phyloP scores from a whole-genome alignment of 2,888 invertebrate species.

The Cheilosia vernalis region DNA sequence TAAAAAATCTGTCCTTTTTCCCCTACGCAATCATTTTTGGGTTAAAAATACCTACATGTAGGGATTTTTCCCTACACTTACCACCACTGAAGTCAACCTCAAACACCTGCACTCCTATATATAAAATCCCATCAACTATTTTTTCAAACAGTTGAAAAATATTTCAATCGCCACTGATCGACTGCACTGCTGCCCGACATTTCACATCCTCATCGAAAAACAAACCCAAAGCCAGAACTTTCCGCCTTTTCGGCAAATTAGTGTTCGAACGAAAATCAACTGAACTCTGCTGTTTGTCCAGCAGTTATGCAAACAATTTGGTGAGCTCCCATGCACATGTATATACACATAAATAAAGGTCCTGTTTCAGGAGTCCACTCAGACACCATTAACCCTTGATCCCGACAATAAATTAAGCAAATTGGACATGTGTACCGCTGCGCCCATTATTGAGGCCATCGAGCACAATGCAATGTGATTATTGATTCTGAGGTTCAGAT shows the following conservation, averaged over 20 bases:
- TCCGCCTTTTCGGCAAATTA: constrained; percentile 1
- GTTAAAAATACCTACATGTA: too few relatives aligned
- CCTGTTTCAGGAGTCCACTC: background rate
- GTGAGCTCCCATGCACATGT: constrained; percentile 18
- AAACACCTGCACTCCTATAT: too few relatives aligned
- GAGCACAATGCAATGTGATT: constrained; percentile 16
- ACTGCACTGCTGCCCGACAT: too few relatives aligned
- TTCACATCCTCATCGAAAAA: background rate
- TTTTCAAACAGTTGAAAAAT: too few relatives aligned
- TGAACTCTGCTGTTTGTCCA: constrained; percentile 47
- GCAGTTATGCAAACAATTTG: constrained; percentile 58
- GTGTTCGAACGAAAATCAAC: constrained; percentile 47
- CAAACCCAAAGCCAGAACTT: background rate
- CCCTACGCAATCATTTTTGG: too few relatives aligned
- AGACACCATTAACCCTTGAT: constrained; percentile 59
- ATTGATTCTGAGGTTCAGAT: constrained; percentile 39
- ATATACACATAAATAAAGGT: background rate
- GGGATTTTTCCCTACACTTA: too few relatives aligned
- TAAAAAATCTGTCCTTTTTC: too few relatives aligned
- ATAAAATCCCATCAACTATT: too few relatives aligned
- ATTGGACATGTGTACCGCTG: constrained; percentile 43
- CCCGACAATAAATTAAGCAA: constrained; percentile 55
- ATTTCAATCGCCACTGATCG: too few relatives aligned
- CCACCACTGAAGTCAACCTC: too few relatives aligned
- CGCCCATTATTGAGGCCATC: constrained; percentile 22